Evolutionary conservation across 2,797 vertebrate genomes (phyloP).

Genomic region (Hapalemur alaotrensis): DNA sequence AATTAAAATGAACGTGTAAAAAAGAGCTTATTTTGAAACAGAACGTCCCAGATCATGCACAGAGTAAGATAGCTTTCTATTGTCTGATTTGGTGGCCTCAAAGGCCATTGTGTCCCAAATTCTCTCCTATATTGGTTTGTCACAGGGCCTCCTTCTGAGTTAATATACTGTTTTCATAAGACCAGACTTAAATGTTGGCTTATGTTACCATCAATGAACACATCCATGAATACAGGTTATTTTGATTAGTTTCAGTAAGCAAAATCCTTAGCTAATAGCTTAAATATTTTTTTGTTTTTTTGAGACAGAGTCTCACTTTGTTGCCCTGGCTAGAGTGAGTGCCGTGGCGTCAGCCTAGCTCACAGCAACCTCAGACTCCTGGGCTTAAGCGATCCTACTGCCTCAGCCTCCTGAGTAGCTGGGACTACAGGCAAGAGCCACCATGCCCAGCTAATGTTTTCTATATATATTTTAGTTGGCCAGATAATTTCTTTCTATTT

Average conservation of each 20-base stretch:
- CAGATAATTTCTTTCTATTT: too few relatives aligned
- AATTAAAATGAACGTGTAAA: constrained; percentile 22
- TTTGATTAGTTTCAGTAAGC: background rate
- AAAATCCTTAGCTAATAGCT: constrained; percentile 4
- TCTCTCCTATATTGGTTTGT: background rate
- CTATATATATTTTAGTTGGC: too few relatives aligned
- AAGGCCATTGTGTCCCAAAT: background rate
- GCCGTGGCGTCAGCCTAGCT: too few relatives aligned
- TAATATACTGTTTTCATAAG: background rate
- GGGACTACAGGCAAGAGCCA: too few relatives aligned
- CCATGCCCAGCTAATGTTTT: too few relatives aligned
- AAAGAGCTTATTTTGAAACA: background rate
- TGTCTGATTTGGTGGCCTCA: background rate
- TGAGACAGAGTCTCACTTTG: too few relatives aligned
- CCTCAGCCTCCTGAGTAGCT: too few relatives aligned
- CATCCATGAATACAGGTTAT: background rate
- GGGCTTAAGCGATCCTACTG: too few relatives aligned
- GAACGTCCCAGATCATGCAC: background rate
- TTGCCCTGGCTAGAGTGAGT: too few relatives aligned
- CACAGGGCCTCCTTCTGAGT: background rate
- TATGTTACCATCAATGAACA: background rate
- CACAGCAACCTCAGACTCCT: too few relatives aligned
- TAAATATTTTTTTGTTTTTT: background rate
- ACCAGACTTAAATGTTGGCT: background rate
- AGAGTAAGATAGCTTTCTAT: background rate